phyloP scores from a whole-genome alignment of 2,797 vertebrate genomes.

The Lacerta bilineata region DNA sequence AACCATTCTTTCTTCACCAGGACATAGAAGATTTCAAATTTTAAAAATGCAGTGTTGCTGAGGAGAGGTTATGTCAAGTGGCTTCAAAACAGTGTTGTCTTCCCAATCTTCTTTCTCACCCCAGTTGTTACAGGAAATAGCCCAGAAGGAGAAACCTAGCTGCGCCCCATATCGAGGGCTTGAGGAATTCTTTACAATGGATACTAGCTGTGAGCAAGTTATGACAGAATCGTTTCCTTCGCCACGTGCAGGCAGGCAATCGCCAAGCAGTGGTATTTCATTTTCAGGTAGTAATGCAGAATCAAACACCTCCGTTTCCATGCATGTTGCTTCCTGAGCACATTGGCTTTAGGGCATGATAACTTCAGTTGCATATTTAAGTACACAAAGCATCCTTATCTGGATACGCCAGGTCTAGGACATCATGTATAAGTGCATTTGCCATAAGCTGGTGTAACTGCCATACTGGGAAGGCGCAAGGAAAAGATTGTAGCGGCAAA shows the following conservation, averaged over 20 bases:
- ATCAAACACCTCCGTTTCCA: slow-evolving; percentile 1
- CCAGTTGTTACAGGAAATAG: slow-evolving; percentile 73
- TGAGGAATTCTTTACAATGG: slow-evolving; percentile 75
- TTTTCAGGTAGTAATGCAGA: slow-evolving; percentile 69
- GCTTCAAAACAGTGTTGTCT: neutral
- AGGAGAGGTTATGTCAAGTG: neutral
- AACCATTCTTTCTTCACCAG: neutral
- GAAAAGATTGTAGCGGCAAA: neutral
- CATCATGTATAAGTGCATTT: slow-evolving; percentile 2
- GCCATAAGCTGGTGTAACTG: neutral
- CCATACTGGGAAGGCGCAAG: neutral
- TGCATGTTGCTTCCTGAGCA: rapidly evolving
- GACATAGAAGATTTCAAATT: neutral
- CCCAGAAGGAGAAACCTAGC: slow-evolving; percentile 67
- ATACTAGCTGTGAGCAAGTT: slow-evolving; percentile 49
- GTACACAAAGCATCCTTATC: neutral
- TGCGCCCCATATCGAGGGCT: slow-evolving; percentile 69
- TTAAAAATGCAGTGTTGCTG: slow-evolving; percentile 6
- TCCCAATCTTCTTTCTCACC: slow-evolving; percentile 53
- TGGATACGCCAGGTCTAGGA: neutral
- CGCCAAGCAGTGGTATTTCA: neutral
- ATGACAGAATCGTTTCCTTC: slow-evolving; percentile 34
- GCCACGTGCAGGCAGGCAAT: slow-evolving; percentile 28
- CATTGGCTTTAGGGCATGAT: slow-evolving; percentile 5
- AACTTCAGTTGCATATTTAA: neutral